Percentiles rank a stretch among this genome's conserved stretches.
These are phyloP conservation scores for Eucera pruinosa DNA, from an alignment of 2,888 invertebrate species.

Conservation along the genomic window DNA sequence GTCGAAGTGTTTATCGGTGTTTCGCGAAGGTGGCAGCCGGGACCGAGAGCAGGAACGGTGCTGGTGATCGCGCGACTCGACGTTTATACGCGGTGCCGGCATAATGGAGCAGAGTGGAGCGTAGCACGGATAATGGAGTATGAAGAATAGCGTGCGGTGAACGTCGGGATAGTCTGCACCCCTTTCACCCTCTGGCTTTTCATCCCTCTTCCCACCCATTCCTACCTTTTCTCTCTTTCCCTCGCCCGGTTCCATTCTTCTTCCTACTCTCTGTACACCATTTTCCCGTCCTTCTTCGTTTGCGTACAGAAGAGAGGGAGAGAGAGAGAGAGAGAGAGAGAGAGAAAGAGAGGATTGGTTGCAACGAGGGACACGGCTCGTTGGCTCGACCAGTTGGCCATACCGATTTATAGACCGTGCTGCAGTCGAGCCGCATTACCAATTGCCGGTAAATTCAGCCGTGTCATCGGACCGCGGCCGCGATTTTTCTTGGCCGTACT, in stretches of 20 bases:
- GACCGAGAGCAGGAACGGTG: constrained; percentile 72
- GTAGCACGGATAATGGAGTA: constrained; percentile 82
- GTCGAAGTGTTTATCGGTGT: constrained; percentile 69
- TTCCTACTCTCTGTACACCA: constrained; percentile 10
- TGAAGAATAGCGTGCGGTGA: constrained; percentile 79
- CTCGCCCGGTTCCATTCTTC: constrained; percentile 47
- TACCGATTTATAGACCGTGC: constrained; percentile 80
- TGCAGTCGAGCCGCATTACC: constrained; percentile 67
- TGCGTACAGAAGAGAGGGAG: neutral
- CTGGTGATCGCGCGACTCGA: constrained; percentile 70
- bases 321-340: neutral
- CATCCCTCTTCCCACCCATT: constrained; percentile 28
- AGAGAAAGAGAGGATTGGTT: constrained; percentile 19
- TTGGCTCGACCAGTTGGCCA: constrained; percentile 78
- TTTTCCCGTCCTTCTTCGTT: neutral
- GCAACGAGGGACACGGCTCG: constrained; percentile 76
- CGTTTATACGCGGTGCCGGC: constrained; percentile 80
- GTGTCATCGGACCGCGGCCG: constrained; percentile 53
- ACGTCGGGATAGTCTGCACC: constrained; percentile 67
- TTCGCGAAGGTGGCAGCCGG: constrained; percentile 62
- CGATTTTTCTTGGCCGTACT: constrained; percentile 41
- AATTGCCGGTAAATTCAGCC: constrained; percentile 73
- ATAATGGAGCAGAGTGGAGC: constrained; percentile 82
- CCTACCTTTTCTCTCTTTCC: constrained; percentile 41
- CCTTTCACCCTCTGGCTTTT: constrained; percentile 37